A percentile compares a stretch with the other conserved stretches of the same genome.
These are phyloP conservation scores for Tanytarsus gracilentus DNA, from an alignment of 2,888 invertebrate genomes.

Conservation along the genomic window DNA sequence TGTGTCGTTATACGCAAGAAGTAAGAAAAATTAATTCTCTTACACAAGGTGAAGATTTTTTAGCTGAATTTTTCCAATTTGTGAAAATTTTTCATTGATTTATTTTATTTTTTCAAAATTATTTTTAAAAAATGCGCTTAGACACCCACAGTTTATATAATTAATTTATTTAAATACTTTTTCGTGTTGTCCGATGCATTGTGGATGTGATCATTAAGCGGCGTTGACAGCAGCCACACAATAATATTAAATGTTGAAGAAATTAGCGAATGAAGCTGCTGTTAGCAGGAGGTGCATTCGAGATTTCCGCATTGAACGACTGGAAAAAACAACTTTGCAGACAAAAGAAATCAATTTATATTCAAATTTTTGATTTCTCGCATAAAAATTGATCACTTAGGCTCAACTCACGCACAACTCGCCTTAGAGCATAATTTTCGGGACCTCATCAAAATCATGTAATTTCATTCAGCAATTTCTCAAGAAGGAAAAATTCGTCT, in stretches of 20 bases:
- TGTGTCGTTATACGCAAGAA: conserved; percentile 23
- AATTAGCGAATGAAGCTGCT: neutral
- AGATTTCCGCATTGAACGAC: neutral
- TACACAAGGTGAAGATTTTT: conserved; percentile 7
- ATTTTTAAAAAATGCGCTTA: too few relatives aligned
- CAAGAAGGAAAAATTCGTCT: too few relatives aligned
- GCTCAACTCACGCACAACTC: too few relatives aligned
- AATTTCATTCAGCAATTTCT: conserved; percentile 10
- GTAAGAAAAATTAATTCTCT: conserved; percentile 20
- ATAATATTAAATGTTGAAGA: neutral
- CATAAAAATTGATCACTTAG: conserved; percentile 11
- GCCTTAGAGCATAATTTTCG: too few relatives aligned
- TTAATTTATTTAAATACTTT: too few relatives aligned
- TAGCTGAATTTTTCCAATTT: conserved; percentile 11
- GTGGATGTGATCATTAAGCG: neutral
- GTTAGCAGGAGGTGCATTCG: neutral
- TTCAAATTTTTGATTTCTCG: too few relatives aligned
- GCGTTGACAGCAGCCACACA: neutral
- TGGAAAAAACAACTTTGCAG: too few relatives aligned
- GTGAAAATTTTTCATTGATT: neutral
- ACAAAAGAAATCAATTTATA: too few relatives aligned
- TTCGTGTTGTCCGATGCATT: neutral
- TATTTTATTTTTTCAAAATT: neutral
- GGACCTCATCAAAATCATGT: conserved; percentile 1
- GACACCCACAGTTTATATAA: too few relatives aligned